phyloP scores from a whole-genome alignment of 2,888 invertebrate species.

The Nineta flava region DNA sequence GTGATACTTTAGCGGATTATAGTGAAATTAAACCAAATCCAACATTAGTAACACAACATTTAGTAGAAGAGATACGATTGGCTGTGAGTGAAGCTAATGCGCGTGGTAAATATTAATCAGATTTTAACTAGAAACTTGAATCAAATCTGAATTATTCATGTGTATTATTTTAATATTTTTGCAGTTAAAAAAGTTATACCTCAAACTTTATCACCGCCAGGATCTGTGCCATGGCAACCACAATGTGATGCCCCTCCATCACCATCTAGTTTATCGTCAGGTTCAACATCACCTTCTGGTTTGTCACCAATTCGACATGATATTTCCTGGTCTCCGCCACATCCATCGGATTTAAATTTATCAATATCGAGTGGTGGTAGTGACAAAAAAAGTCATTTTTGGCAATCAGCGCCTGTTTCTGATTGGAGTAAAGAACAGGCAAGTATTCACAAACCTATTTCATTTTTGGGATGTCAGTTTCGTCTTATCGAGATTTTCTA shows the following conservation, averaged over 20 bases:
- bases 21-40: constrained; percentile 40
- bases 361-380: constrained; percentile 46
- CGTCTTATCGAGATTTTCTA: too few relatives aligned
- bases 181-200: constrained; percentile 49
- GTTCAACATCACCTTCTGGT: constrained; percentile 36
- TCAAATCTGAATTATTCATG: not conserved
- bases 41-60: constrained; percentile 60
- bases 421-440: constrained; percentile 71
- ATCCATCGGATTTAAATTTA: constrained; percentile 37
- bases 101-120: constrained; percentile 40
- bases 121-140: not conserved
- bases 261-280: constrained; percentile 47
- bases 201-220: constrained; percentile 42
- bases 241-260: constrained; percentile 39
- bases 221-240: constrained; percentile 45
- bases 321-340: constrained; percentile 30
- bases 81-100: constrained; percentile 80
- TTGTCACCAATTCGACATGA: constrained; percentile 25
- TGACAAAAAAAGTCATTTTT: constrained; percentile 44
- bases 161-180: constrained; percentile 11
- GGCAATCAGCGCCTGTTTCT: constrained; percentile 52
- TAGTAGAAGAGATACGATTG: constrained; percentile 75
- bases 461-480: not conserved
- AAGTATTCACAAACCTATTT: constrained; percentile 13
- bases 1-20: constrained; percentile 44